Base-by-base conservation (phyloP, 2,113 vertebrate genomes). In the Chroicocephalus ridibundus region DNA sequence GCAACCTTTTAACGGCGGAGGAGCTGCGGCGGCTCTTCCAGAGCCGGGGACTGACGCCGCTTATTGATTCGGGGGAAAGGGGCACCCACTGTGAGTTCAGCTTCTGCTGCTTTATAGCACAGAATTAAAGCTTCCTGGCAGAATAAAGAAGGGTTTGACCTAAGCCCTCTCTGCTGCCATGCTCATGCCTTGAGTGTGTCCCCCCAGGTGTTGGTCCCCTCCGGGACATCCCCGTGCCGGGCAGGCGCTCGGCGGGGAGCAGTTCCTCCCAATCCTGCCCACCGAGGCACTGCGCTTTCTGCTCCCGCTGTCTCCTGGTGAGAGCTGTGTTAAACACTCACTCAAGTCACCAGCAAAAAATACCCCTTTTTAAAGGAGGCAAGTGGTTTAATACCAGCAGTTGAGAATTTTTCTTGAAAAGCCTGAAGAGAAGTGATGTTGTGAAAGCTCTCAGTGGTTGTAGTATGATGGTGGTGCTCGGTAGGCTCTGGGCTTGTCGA, bases 381-480 rank as follows among this genome's bases (percentile, higher is more conserved):
- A 3, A 47, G 32, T 51, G 60, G 34, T 54, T 25, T 51, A 51
- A 25, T 87, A 20, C 9, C n/a, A 29, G 15, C 2, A 32, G 26
- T 36, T 21, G 26, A 71, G 57, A 34, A 11, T 55, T 72, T 47
- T 36, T 32, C 52, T 62, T 68, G 60, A 19, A 51, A 51, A 55
- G 3, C 65, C 36, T 8, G 10, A 8, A 58, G 46, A 25, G 58
- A 24, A 27, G 72, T 16, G 78, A 13, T 44, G 54, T 21, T 40
- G 32, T 36, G 64, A 18, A 40, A 29, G 64, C n/a, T 42, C 15
- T 54, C 0, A 7, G 9, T 17, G 40, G 34, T 3, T 11, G 27
- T 6, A 11, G 38, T 40, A 3, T 0, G 38, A 4, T 22, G 52
- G 38, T 1, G 3, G 34, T 9, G 34, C 72, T 65, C 0, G 3